Base-by-base conservation (phyloP, 2,113 vertebrate genomes). In the Oryzias woworae region DNA sequence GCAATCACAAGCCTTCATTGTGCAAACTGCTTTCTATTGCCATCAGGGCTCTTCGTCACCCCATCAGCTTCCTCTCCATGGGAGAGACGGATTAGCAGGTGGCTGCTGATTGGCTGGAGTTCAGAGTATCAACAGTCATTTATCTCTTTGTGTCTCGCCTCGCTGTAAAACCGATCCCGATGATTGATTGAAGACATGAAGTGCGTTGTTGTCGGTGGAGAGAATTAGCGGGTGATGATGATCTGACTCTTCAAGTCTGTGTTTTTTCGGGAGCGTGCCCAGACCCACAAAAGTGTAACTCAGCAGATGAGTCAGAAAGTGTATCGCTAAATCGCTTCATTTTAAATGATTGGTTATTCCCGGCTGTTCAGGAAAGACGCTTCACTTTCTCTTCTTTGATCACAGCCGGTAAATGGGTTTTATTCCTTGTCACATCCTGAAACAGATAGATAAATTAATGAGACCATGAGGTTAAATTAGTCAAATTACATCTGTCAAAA, bases 1-100 rank as follows among this genome's bases (percentile, higher is more conserved):
- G 68, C 66, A 83, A 83, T 85, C 69, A 69, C 41, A 46, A 66
- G 46, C 50, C 59, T 73, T 81, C 85, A 63, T 82, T 75, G 53
- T 61, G 65, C 57, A 72, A 82, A 77, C 70, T 70, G 1, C 73
- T 74, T 65, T 73, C 58, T 15, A 43, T 57, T 64, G 61, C 66
- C 75, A 69, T 63, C 54, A 0, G 49, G 0, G 26, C 31, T 79
- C 56, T 43, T 0, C 49, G 62, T 69, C 66, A 66, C 55, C 22
- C 12, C 3, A 53, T 66, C 44, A 71, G 66, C 3, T 43, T 55
- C 62, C 53, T 44, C 24, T 62, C 59, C 55, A 8, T 64, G 43
- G 60, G 62, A 66, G 28, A 70, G 58, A 36, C 48, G 44, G 20
- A 53, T 66, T 31, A 77, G 71, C 80, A 77, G 82, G 75, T 73